Evolutionary conservation across 2,888 invertebrate species (phyloP).

Genomic region (Lepidonotus clava): DNA sequence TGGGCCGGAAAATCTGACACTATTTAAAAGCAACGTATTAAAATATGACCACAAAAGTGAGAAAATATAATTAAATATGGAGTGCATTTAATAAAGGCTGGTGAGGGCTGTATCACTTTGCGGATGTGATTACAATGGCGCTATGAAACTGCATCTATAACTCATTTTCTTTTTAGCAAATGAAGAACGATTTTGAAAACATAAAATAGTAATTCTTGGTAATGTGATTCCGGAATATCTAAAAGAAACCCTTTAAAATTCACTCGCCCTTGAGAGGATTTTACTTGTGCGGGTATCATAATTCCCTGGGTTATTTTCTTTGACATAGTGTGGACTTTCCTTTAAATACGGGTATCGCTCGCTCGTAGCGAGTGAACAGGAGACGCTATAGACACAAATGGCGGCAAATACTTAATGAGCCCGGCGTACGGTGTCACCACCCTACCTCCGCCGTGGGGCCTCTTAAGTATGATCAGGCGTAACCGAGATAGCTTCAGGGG

Average conservation of each 20-base stretch:
- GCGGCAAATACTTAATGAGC: constrained; percentile 18
- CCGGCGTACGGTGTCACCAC: constrained; percentile 7
- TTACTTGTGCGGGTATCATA: neutral
- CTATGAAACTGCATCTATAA: neutral
- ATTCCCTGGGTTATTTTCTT: neutral
- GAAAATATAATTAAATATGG: neutral
- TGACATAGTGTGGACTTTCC: constrained; percentile 13
- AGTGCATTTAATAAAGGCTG: neutral
- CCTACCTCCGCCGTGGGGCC: neutral
- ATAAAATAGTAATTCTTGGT: neutral
- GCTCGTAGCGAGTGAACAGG: neutral
- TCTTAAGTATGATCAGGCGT: neutral
- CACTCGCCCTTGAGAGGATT: neutral
- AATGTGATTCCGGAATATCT: neutral
- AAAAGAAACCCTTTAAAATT: neutral
- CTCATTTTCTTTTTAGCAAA: neutral
- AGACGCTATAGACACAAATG: neutral
- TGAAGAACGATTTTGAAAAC: neutral
- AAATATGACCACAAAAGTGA: neutral
- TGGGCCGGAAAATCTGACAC: neutral
- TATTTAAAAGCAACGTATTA: too few species aligned
- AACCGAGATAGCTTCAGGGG: neutral
- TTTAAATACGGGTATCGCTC: neutral
- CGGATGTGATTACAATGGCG: neutral
- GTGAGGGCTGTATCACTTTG: neutral